These are phyloP conservation scores for Sarcophilus harrisii DNA, from an alignment of 2,797 vertebrate species.

Conservation along the genomic window DNA sequence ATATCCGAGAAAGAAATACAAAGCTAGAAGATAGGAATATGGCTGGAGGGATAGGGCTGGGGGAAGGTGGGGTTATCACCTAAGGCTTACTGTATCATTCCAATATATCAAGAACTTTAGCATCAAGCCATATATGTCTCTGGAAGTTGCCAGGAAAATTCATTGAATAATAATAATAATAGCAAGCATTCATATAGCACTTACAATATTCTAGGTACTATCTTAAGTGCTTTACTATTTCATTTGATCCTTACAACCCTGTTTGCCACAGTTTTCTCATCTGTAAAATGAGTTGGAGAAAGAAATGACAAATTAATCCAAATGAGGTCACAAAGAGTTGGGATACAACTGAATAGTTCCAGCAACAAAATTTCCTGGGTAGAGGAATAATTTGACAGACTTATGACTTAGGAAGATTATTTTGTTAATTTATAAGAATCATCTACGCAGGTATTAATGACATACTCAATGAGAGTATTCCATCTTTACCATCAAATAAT, in stretches of 20 bases:
- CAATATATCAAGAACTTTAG: neutral
- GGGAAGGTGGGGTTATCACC: neutral
- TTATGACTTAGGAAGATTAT: neutral
- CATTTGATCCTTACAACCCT: neutral
- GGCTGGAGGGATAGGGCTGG: neutral
- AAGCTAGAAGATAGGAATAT: neutral
- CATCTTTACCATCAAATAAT: neutral
- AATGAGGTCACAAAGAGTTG: neutral
- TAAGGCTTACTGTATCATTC: neutral
- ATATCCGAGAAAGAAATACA: neutral
- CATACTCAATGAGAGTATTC: neutral
- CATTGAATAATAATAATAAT: neutral
- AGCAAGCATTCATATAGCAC: neutral
- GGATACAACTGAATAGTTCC: neutral
- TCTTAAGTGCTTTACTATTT: neutral
- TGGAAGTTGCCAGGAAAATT: neutral
- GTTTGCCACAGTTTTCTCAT: neutral
- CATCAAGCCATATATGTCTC: neutral
- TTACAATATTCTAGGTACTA: neutral
- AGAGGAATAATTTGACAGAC: neutral
- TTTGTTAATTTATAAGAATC: neutral
- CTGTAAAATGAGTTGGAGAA: neutral
- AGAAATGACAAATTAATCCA: neutral
- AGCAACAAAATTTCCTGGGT: neutral
- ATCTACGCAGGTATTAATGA: neutral